These are phyloP conservation scores for Spinus pinus DNA, from an alignment of 2,797 vertebrate genomes.

Conservation along the genomic window DNA sequence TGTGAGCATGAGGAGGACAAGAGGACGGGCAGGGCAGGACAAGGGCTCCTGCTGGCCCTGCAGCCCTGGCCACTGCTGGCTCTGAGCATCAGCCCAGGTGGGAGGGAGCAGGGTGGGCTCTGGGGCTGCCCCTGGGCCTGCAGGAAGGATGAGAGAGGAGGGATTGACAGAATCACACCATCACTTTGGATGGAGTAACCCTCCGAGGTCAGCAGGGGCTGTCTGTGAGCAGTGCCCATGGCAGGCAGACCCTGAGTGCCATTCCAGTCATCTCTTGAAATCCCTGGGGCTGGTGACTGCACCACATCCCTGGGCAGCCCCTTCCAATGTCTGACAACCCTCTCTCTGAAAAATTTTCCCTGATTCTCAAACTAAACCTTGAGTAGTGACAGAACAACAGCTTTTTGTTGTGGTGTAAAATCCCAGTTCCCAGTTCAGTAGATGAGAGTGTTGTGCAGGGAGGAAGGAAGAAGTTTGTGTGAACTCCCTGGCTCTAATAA, in stretches of 20 bases:
- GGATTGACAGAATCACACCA: background rate
- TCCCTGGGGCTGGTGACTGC: background rate
- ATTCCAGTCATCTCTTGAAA: background rate
- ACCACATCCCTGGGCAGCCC: background rate
- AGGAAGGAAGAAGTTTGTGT: background rate
- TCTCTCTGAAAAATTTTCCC: background rate
- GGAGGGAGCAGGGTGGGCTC: background rate
- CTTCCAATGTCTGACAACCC: background rate
- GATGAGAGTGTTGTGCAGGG: background rate
- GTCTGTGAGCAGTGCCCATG: background rate
- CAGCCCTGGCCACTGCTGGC: background rate
- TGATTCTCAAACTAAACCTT: background rate
- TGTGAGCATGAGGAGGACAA: fast-evolving
- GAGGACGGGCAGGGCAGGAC: background rate
- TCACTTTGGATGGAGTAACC: background rate
- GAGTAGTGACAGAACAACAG: background rate
- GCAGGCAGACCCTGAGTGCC: background rate
- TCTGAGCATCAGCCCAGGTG: fast-evolving
- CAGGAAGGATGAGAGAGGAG: background rate
- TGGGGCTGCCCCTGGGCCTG: background rate
- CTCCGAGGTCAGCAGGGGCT: background rate
- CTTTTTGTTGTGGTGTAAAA: background rate
- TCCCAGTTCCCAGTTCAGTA: background rate
- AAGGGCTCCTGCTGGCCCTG: background rate
- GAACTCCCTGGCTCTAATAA: background rate